Base-by-base conservation (phyloP, 2,888 invertebrate genomes). In the Silvanus unidentatus region DNA sequence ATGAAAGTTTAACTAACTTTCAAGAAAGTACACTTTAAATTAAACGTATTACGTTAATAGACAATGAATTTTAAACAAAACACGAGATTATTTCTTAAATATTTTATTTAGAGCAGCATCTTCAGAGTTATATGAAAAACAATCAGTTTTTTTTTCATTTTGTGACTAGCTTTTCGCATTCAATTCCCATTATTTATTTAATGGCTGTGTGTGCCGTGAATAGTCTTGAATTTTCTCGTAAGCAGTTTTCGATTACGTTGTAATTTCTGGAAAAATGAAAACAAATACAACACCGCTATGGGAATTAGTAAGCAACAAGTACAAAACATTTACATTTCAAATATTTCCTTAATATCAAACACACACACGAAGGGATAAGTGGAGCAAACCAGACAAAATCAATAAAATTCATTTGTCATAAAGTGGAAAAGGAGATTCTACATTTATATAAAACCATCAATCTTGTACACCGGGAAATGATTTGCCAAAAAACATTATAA, bases 191-290 rank as follows among this genome's bases (percentile, higher is more conserved):
- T 12, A n/a, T 3, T 4, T 32, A 39, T 40, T 47, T 50, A 45
- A 40, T 53, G 53, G 39, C 48, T 49, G 54, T 66, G 67, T n/a
- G 68, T 60, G 36, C 71, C 71, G 52, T 74, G 73, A 13, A 74
- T 68, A 3, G 75, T 73, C 60, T 72, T 73, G 59, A 73, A 75
- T 52, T 68, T 66, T 49, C 74, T 63, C 14, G 71, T 70, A 13
- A 75, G 58, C 15, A 73, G 58, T 32, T 71, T 60, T 39, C 71
- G 63, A 49, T 66, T 73, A 50, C 71, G 72, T 55, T 69, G 68
- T 16, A 71, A 61, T 60, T 71, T 68, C 75, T 76, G 68, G 38
- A 64, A 62, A 45, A 50, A 54, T 52, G 44, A 39, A 37, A 48
- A 48, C 37, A 49, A 40, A 40, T 6, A 14, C 4, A 32, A 32